Evolutionary conservation across 2,113 vertebrate genomes (phyloP).

Genomic region (Stigmatopora nigra): DNA sequence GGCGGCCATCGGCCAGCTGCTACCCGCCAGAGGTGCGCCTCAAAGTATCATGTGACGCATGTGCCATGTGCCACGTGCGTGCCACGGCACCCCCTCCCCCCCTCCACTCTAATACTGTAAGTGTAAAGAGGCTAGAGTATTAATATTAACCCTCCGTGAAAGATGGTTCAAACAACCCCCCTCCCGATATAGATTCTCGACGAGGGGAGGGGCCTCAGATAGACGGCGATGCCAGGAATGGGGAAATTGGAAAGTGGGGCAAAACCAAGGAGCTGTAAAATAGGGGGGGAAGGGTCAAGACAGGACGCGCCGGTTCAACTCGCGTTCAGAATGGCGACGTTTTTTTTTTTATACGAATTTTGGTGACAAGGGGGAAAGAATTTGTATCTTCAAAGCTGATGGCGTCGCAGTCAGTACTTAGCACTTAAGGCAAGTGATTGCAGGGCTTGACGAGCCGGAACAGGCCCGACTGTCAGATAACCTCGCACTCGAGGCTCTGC

Average conservation of each 20-base stretch:
- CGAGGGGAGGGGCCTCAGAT: conserved; percentile 17
- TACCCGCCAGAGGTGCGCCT: conserved; percentile 26
- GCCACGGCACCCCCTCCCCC: neutral
- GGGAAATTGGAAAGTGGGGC: conserved; percentile 10
- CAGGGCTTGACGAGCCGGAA: conserved; percentile 25
- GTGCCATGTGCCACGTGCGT: conserved; percentile 17
- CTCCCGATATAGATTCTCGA: conserved; percentile 33
- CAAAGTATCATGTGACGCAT: conserved; percentile 18
- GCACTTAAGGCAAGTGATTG: conserved; percentile 46
- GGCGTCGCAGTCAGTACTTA: conserved; percentile 32
- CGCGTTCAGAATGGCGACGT: neutral
- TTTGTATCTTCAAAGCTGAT: conserved; percentile 22
- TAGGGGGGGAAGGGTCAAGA: neutral
- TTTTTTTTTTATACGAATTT: neutral
- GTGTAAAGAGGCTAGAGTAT: neutral
- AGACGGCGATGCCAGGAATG: conserved; percentile 7
- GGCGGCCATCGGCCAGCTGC: conserved; percentile 39
- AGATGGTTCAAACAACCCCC: conserved; percentile 21
- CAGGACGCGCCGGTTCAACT: neutral
- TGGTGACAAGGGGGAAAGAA: neutral
- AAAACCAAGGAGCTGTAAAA: conserved; percentile 2
- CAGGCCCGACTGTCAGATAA: conserved; percentile 46
- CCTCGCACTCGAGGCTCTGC: conserved; percentile 26
- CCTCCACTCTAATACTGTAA: conserved; percentile 18
- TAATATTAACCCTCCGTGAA: neutral